These are phyloP conservation scores for Macrocentrus cingulum DNA, from an alignment of 1,140 invertebrate genomes.

Conservation along the genomic window DNA sequence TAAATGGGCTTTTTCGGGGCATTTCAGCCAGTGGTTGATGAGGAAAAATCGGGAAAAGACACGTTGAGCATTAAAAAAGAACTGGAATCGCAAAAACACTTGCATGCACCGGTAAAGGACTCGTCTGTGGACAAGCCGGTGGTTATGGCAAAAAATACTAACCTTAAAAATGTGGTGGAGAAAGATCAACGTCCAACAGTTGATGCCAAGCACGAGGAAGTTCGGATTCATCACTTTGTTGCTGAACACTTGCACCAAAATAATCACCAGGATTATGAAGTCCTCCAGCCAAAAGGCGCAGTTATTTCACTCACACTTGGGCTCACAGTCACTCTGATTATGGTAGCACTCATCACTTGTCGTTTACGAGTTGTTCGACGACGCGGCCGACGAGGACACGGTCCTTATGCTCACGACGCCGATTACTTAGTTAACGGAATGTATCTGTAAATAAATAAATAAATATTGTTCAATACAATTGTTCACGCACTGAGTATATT, in stretches of 20 bases:
- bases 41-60: background rate
- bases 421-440: conserved; percentile 97
- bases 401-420: conserved; percentile 88
- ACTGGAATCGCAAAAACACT: conserved; percentile 19
- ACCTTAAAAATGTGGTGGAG: conserved; percentile 31
- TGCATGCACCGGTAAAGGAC: conserved; percentile 16
- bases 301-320: conserved; percentile 77
- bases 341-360: conserved; percentile 80
- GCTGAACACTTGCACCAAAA: conserved; percentile 43
- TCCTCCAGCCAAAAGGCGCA: conserved; percentile 74
- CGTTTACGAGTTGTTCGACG: conserved; percentile 75
- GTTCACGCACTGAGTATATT: no score
- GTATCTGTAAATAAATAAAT: conserved; percentile 75
- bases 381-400: conserved; percentile 74
- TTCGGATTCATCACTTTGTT: conserved; percentile 40
- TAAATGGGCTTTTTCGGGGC: no score
- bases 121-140: background rate
- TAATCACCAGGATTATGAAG: conserved; percentile 65
- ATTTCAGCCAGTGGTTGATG: conserved; percentile 7
- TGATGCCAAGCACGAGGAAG: conserved; percentile 38
- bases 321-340: conserved; percentile 64
- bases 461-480: background rate
- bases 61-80: conserved; percentile 22
- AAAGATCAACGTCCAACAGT: conserved; percentile 33
- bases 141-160: conserved; percentile 19